A percentile compares a stretch with the other conserved stretches of the same genome.
Conservation (phyloP, 2,113 vertebrate species). For the Brienomyrus longianalis region DNA sequence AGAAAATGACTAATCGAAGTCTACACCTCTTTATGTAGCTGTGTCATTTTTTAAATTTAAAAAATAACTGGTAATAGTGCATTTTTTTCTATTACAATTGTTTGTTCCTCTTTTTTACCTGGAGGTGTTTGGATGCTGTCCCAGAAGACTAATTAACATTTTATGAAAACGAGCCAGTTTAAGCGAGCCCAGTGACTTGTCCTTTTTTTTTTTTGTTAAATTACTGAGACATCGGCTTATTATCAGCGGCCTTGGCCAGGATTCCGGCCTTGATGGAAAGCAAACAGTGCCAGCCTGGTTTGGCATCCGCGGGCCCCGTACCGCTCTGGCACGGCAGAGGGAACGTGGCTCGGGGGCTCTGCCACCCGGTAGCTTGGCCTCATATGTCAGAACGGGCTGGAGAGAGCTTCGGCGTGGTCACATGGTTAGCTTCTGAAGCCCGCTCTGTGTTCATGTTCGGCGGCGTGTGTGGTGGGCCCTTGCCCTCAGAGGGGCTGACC, state of each 20-base stretch:
- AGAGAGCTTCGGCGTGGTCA: not conserved
- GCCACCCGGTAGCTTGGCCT: not conserved
- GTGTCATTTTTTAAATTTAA: not conserved
- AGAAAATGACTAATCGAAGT: not conserved
- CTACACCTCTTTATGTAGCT: not conserved
- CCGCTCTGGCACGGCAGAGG: not conserved
- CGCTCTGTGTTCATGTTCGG: not conserved
- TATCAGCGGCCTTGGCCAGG: not conserved
- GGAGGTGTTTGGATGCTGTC: not conserved
- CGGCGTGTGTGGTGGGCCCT: not conserved
- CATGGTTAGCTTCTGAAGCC: not conserved
- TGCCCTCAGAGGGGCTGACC: not conserved
- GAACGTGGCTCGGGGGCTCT: not conserved
- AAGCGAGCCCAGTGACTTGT: not conserved
- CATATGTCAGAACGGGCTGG: not conserved
- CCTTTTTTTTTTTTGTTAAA: not conserved
- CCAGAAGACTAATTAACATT: not conserved
- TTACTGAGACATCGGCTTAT: not conserved
- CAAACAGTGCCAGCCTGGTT: not conserved
- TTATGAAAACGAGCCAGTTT: not conserved
- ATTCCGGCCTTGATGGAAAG: not conserved
- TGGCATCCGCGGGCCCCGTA: not conserved
- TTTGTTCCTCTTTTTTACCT: not conserved
- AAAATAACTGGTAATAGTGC: not conserved
- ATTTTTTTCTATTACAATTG: not conserved